phyloP scores from a whole-genome alignment of 2,888 invertebrate genomes.

The Camptogramma bilineatum region DNA sequence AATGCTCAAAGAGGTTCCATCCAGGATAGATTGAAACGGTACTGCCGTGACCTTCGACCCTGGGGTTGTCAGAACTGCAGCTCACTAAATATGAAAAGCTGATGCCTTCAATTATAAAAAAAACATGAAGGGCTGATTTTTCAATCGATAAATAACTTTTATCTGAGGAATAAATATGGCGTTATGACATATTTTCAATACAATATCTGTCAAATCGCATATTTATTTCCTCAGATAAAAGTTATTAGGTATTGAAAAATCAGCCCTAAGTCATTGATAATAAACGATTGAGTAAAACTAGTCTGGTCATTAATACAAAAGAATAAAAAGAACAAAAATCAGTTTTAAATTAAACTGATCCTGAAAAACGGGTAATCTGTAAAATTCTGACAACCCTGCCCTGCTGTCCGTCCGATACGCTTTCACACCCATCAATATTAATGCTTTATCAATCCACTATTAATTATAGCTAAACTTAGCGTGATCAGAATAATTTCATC shows the following conservation, averaged over 20 bases:
- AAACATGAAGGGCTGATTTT: too few species aligned
- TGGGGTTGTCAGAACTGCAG: neutral
- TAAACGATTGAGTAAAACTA: neutral
- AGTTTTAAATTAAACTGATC: neutral
- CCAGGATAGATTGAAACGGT: slow-evolving; percentile 79
- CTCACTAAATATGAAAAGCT: too few species aligned
- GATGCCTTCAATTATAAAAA: too few species aligned
- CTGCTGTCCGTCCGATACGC: slow-evolving; percentile 35
- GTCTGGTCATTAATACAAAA: neutral
- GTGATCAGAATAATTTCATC: slow-evolving; percentile 33
- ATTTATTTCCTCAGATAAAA: too few species aligned
- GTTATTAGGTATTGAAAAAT: too few species aligned
- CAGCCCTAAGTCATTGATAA: too few species aligned
- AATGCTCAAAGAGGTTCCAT: slow-evolving; percentile 55
- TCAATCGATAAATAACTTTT: too few species aligned
- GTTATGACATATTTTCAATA: too few species aligned
- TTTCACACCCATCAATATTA: slow-evolving; percentile 46
- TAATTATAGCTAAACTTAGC: slow-evolving; percentile 25
- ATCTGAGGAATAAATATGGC: too few species aligned
- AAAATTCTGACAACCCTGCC: slow-evolving; percentile 9
- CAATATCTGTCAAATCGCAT: too few species aligned
- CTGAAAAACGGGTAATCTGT: slow-evolving; percentile 12
- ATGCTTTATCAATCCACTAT: slow-evolving; percentile 48
- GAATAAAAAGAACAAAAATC: too few species aligned
- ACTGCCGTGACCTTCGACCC: slow-evolving; percentile 47